Evolutionary conservation across 2,797 vertebrate genomes (phyloP).

Genomic region (Enoplosus armatus): DNA sequence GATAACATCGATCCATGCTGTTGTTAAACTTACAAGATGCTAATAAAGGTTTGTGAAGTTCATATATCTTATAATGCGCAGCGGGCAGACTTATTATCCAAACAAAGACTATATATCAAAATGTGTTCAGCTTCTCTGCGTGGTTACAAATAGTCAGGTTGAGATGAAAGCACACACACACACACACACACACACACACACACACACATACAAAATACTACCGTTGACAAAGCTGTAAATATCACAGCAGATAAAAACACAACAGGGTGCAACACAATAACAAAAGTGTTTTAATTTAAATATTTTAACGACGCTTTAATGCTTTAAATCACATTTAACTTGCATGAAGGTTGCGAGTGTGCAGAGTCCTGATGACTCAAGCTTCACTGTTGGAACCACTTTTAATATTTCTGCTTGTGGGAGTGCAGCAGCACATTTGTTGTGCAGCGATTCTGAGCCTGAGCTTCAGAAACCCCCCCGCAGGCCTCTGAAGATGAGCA

Average conservation of each 20-base stretch:
- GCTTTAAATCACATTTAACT: constrained; percentile 9
- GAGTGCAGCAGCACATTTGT: too few relatives aligned
- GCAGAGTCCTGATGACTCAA: neutral
- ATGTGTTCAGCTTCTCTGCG: too few relatives aligned
- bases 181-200: too few relatives aligned
- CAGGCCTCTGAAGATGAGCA: neutral
- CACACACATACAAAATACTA: neutral
- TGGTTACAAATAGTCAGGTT: too few relatives aligned
- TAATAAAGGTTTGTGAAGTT: neutral
- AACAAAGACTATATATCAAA: neutral
- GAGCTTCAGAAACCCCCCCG: neutral
- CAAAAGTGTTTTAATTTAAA: constrained; percentile 31
- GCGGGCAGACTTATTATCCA: neutral
- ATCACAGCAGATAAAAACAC: neutral
- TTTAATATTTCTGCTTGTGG: neutral
- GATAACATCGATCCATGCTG: neutral
- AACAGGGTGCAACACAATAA: neutral
- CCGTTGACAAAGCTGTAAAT: constrained; percentile 3
- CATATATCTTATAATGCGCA: neutral
- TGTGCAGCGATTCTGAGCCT: neutral
- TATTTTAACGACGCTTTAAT: constrained; percentile 22
- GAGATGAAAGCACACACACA: too few relatives aligned
- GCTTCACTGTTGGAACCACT: neutral
- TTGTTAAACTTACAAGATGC: neutral
- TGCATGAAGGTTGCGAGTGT: neutral